phyloP scores from a whole-genome alignment of 2,888 invertebrate species.

The Cetonia aurata region DNA sequence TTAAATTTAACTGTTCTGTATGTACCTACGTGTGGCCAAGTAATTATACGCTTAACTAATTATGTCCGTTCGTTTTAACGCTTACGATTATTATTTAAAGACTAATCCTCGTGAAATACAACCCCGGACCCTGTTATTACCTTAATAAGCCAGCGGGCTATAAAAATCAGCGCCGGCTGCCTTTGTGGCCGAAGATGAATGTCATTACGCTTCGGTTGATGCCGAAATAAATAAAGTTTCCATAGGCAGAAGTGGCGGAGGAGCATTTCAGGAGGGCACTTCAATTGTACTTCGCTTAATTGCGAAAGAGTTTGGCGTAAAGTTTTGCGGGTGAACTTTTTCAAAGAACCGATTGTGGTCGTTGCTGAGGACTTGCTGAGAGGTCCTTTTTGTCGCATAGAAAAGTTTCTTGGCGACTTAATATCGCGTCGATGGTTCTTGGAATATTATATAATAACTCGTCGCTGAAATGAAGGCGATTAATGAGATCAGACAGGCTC shows the following conservation, averaged over 20 bases:
- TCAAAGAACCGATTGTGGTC: constrained; percentile 13
- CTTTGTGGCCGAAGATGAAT: constrained; percentile 10
- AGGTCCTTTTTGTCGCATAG: constrained; percentile 14
- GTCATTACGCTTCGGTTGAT: constrained; percentile 28
- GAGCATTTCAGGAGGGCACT: constrained; percentile 3
- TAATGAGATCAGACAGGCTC: constrained; percentile 16
- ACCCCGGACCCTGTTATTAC: neutral
- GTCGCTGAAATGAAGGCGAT: constrained; percentile 11
- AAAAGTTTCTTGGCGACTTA: constrained; percentile 13
- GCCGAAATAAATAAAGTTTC: constrained; percentile 21
- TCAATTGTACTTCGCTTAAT: constrained; percentile 26
- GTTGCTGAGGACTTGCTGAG: constrained; percentile 13
- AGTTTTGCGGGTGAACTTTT: constrained; percentile 19
- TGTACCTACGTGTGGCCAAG: neutral
- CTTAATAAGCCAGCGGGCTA: neutral
- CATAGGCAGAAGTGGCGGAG: neutral
- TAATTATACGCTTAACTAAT: constrained; percentile 10
- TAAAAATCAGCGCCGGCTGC: constrained; percentile 11
- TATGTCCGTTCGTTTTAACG: constrained; percentile 1
- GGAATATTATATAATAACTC: constrained; percentile 26
- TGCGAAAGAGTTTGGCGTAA: constrained; percentile 25
- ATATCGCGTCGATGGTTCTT: constrained; percentile 18
- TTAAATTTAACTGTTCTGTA: constrained; percentile 3
- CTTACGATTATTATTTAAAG: constrained; percentile 12
- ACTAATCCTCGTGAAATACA: constrained; percentile 5